A percentile compares a stretch with the other conserved stretches of the same genome.
Evolutionary conservation across 2,113 vertebrate species (phyloP).

Genomic region (Protobothrops flavoviridis): DNA sequence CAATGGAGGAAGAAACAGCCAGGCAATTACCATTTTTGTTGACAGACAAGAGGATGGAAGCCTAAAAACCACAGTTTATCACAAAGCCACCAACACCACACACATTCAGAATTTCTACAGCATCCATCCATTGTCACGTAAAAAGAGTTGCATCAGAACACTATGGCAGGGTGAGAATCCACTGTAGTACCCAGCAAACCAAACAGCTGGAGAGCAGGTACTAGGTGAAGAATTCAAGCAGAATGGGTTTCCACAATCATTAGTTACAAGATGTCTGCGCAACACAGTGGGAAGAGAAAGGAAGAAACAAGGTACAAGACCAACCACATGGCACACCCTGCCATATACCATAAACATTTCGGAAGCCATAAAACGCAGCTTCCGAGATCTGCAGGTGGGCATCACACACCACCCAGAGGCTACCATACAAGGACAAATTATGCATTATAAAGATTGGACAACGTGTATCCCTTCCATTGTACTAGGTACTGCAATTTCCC

Average conservation of each 20-base stretch:
- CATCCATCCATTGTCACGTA: not conserved
- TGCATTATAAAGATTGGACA: not conserved
- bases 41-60: not conserved
- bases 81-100: not conserved
- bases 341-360: not conserved
- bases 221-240: not conserved
- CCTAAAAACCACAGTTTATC: not conserved
- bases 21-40: not conserved
- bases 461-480: no score
- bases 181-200: not conserved
- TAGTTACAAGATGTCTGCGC: not conserved
- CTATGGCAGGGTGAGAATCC: no score
- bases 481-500: no score
- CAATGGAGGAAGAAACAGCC: not conserved
- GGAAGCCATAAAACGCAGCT: not conserved
- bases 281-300: not conserved
- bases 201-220: not conserved
- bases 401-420: not conserved
- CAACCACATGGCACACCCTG: not conserved
- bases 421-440: not conserved
- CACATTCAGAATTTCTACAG: not conserved
- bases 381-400: not conserved
- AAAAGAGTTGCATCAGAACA: no score
- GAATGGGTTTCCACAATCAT: not conserved
- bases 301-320: not conserved